Evolutionary conservation across 2,888 invertebrate species (phyloP).

Genomic region (Ptychoptera albimana): DNA sequence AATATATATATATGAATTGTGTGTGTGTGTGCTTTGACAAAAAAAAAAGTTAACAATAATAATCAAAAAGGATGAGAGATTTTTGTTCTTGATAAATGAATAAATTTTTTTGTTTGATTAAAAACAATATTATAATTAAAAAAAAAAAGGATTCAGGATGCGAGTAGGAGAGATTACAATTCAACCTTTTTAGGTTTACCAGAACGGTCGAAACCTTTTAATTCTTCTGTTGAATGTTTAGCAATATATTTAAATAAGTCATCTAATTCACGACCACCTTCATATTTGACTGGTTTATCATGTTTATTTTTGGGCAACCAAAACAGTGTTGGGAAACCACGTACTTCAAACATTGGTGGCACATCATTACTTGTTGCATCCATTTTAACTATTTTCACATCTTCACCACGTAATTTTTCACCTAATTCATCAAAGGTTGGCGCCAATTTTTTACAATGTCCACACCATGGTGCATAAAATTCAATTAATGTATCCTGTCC

Average conservation of each 20-base stretch:
- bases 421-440: slow-evolving; percentile 92
- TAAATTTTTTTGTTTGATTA: too few relatives aligned
- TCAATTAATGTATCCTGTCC: slow-evolving; percentile 89
- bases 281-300: slow-evolving; percentile 66
- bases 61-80: too few relatives aligned
- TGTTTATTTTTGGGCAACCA: slow-evolving; percentile 81
- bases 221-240: slow-evolving; percentile 73
- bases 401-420: slow-evolving; percentile 70
- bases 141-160: too few relatives aligned
- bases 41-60: too few relatives aligned
- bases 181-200: slow-evolving; percentile 49
- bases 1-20: too few relatives aligned
- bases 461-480: slow-evolving; percentile 99
- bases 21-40: too few relatives aligned
- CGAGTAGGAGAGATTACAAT: too few relatives aligned
- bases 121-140: neutral
- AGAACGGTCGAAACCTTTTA: slow-evolving; percentile 73
- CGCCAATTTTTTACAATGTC: slow-evolving; percentile 92
- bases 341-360: slow-evolving; percentile 74
- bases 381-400: slow-evolving; percentile 87
- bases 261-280: slow-evolving; percentile 83
- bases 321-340: slow-evolving; percentile 95
- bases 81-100: too few relatives aligned
- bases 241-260: slow-evolving; percentile 93
- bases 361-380: slow-evolving; percentile 99